Base-by-base conservation (phyloP, 2,888 invertebrate genomes). In the Dasypogon diadema region DNA sequence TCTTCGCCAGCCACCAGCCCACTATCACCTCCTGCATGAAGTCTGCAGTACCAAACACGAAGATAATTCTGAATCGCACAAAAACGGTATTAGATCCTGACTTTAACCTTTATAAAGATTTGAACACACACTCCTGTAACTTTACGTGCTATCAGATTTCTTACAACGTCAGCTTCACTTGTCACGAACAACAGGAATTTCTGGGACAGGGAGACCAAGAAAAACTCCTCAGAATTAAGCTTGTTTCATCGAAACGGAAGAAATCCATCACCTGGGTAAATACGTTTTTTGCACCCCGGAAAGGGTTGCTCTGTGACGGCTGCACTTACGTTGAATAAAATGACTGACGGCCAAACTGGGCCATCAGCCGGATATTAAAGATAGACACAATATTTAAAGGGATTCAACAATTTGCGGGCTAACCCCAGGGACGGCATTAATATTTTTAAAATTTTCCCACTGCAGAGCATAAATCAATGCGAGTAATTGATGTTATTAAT, bases 241-340 rank as follows among this genome's bases (percentile, higher is more conserved):
- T 77, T 77, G 68, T 75, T 75, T 77, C 70, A 70, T 75, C 63
- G 48, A 48, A 63, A 75, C 74, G 77, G 77, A 75, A 77, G 70
- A 75, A 75, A 77, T 75, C 77, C 77, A 77, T 77, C 77, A 77
- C 70, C 74, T 77, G 55, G 34, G 68, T 56, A 75, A 77, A 60
- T 75, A 68, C 58, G 54, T 34, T 54, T 70, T 70, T 70, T 56
- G 56, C 12, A 6, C 8, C 14, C 16, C 21, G 8, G 51, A 16
- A 34, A 54, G 70, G 70, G 70, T 70, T 70, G 16, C n/a, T 30
- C 54, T 21, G n/a, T n/a, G 30, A 8, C 63, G 37, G 22, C 63
- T 65, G 65, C 65, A 46, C 22, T 65, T 46, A 48, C 48, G 65
- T 22, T 1, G 34, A 2, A n/a, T 21, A 21, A 21, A 56, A 5